phyloP scores from a whole-genome alignment of 1,140 invertebrate species.

The Olivierus martensii region DNA sequence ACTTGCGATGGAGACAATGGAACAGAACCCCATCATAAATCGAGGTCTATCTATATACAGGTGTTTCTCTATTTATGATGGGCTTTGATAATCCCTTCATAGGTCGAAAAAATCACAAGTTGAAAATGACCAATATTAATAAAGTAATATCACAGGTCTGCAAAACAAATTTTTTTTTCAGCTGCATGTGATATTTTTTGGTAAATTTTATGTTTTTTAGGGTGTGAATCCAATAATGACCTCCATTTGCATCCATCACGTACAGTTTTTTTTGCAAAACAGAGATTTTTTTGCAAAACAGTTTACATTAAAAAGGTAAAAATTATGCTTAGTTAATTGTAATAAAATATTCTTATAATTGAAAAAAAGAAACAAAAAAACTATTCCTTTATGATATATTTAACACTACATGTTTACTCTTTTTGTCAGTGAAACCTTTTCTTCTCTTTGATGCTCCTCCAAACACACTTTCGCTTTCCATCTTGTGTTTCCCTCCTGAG shows the following conservation, averaged over 20 bases:
- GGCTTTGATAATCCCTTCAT: too few species aligned
- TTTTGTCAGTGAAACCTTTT: slow-evolving; percentile 6
- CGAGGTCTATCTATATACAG: too few species aligned
- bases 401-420: slow-evolving; percentile 1
- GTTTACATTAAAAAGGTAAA: neutral
- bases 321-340: neutral
- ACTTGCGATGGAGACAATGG: too few species aligned
- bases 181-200: too few species aligned
- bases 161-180: too few species aligned
- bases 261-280: neutral
- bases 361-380: neutral
- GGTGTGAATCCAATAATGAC: slow-evolving; percentile 4
- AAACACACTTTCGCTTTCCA: slow-evolving; percentile 7
- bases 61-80: too few species aligned
- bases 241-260: neutral
- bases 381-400: neutral
- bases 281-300: too few species aligned
- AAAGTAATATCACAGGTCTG: too few species aligned
- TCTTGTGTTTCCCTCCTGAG: slow-evolving; percentile 5
- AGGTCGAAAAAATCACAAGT: too few species aligned
- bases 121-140: too few species aligned
- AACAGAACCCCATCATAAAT: too few species aligned
- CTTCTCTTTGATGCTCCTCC: slow-evolving; percentile 11
- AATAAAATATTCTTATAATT: neutral
- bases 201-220: too few species aligned